Conservation (phyloP, 2,113 vertebrate genomes). For the Daphoenositta chrysoptera region DNA sequence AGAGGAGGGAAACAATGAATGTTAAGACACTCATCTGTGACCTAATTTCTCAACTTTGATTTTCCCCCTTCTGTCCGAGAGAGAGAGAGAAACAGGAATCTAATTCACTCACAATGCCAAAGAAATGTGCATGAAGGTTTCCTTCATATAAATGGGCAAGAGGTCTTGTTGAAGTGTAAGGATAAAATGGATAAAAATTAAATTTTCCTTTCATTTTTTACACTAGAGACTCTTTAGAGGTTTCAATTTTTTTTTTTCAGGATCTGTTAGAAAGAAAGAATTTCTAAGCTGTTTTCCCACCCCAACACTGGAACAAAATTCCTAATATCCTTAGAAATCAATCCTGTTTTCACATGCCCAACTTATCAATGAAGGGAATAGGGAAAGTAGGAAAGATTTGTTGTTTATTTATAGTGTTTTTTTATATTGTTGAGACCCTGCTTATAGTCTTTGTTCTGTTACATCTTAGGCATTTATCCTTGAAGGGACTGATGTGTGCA, state of each 20-base stretch:
- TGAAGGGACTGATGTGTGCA: neutral
- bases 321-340: neutral
- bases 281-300: neutral
- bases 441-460: neutral
- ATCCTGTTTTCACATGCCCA: neutral
- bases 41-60: neutral
- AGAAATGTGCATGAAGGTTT: accelerated
- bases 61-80: neutral
- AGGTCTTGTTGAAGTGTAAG: neutral
- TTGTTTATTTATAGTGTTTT: neutral
- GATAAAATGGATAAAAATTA: neutral
- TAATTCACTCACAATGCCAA: neutral
- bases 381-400: neutral
- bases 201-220: neutral
- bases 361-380: neutral
- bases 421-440: neutral
- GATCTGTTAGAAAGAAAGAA: neutral
- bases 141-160: neutral
- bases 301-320: neutral
- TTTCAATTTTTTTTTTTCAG: neutral
- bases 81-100: neutral
- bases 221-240: neutral
- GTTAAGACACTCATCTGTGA: accelerated
- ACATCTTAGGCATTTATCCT: neutral
- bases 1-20: neutral